A percentile compares a stretch with the other conserved stretches of the same genome.
Conservation (phyloP, 2,113 vertebrate genomes). For the Sturnira hondurensis region DNA sequence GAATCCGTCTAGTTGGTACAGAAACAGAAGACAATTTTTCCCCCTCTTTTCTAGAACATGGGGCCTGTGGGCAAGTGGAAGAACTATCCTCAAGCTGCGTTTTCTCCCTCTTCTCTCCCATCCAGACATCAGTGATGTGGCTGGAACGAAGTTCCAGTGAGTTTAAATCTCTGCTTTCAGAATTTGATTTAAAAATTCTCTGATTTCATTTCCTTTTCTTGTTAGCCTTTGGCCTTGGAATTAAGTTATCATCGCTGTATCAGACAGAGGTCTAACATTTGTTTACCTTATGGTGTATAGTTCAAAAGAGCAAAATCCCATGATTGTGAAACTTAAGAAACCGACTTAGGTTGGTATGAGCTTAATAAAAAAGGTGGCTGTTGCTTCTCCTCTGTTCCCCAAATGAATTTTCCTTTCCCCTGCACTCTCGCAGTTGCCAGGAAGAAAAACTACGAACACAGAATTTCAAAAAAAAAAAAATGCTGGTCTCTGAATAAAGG, state of each 20-base stretch:
- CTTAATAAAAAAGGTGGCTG: neutral
- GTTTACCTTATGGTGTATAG: neutral
- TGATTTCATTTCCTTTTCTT: slow-evolving; percentile 44
- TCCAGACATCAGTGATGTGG: neutral
- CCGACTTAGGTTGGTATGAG: neutral
- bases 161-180: neutral
- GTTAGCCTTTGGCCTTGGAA: neutral
- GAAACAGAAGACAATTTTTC: neutral
- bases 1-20: neutral
- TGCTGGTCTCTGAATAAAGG: neutral
- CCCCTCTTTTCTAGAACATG: neutral
- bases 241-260: neutral
- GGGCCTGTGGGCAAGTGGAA: neutral
- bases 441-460: neutral
- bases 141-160: neutral
- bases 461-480: slow-evolving; percentile 41
- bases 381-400: neutral
- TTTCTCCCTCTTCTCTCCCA: neutral
- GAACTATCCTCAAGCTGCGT: neutral
- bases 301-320: neutral
- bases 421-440: neutral
- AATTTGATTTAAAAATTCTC: too few species aligned
- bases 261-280: neutral
- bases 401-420: neutral
- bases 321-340: neutral